Base-by-base conservation (phyloP, 2,113 vertebrate genomes). In the Burhinus oedicnemus region DNA sequence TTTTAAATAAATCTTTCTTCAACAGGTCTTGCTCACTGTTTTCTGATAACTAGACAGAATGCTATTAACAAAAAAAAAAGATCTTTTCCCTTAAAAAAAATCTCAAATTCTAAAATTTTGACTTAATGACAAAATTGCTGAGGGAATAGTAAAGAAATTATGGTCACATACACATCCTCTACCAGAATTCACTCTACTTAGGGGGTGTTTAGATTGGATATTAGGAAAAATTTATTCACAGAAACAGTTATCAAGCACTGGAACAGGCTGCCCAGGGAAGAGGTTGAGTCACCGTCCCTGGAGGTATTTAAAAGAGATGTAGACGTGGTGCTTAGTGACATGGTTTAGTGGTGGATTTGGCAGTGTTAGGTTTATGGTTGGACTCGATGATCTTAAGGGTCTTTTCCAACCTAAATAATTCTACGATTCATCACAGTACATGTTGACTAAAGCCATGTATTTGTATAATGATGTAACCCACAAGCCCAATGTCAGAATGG, bases 241-340 rank as follows among this genome's bases (percentile, higher is more conserved):
- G 0, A 9, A 49, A 36, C 11, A 2, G 2, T 25, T 80, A 3
- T 42, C n/a, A 30, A 36, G 3, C 23, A 15, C 2, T 40, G 21
- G 12, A 75, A 27, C 5, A 55, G n/a, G 30, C n/a, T 87, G 10
- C 54, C 25, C 12, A 47, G 38, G 45, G 30, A 68, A 62, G 36
- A 38, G 6, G 5, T 4, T 27, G 42, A 32, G 30, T n/a, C 52
- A 5, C 16, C 52, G 15, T 30, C 36, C 19, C 54, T 76, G 54
- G 23, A 54, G 45, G 40, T 3, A 36, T 84, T 90, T 51, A 42
- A 58, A 68, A 58, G 11, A 9, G 0, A 0, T 26, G 18, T n/a
- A 30, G 54, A 29, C 2, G 10, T 16, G 30, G 26, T 5, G 4
- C 6, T 21, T 40, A 23, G 27, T 12, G 30, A 55, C 0, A 0